Conservation (phyloP, 2,797 vertebrate genomes). For the Crenuchus spilurus region DNA sequence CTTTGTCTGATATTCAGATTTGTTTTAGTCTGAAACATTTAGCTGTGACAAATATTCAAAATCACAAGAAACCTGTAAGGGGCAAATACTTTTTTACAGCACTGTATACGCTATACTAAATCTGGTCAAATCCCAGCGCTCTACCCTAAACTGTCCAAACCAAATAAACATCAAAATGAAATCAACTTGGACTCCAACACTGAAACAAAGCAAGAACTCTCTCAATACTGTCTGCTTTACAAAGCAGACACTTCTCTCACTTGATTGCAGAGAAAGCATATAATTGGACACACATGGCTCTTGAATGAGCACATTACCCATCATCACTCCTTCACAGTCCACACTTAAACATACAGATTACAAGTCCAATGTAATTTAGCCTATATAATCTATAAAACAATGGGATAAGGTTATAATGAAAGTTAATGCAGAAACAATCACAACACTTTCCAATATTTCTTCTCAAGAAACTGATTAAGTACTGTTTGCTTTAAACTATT, state of each 20-base stretch:
- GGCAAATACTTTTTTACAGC: no score
- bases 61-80: no score
- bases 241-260: background rate
- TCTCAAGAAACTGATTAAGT: background rate
- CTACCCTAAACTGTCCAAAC: background rate
- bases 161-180: constrained; percentile 20
- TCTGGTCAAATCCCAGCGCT: constrained; percentile 20
- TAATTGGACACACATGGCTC: background rate
- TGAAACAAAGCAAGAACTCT: background rate
- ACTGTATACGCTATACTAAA: no score
- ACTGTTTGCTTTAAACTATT: no score
- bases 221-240: background rate
- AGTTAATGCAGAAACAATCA: background rate
- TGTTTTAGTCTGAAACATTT: no score
- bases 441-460: background rate
- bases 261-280: background rate
- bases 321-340: background rate
- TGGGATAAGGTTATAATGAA: no score
- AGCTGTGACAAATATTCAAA: no score
- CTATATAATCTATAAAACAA: background rate
- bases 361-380: background rate
- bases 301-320: background rate
- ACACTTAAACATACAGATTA: background rate
- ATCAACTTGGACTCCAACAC: background rate
- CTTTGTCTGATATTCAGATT: no score